Conservation (phyloP, 2,113 vertebrate species). For the Sardina pilchardus region DNA sequence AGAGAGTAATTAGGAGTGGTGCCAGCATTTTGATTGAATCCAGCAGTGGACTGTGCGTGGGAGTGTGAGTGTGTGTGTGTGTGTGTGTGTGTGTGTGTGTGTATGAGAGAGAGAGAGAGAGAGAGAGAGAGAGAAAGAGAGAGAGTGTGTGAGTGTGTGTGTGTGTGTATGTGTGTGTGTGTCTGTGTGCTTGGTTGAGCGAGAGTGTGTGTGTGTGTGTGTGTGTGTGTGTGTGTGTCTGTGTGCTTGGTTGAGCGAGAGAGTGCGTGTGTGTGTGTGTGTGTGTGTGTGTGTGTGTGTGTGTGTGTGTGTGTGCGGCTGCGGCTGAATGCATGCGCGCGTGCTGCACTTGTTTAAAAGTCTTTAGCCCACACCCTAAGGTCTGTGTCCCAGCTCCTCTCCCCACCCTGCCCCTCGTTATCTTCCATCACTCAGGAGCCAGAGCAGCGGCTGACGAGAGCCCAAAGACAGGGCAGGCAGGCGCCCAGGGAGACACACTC, state of each 20-base stretch:
- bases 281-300: constrained; percentile 8
- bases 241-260: constrained; percentile 51
- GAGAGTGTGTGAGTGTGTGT: constrained; percentile 5
- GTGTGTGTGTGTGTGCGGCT: background rate
- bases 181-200: constrained; percentile 53
- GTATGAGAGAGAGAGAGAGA: too few species aligned
- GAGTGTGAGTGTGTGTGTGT: constrained; percentile 2
- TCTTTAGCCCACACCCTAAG: constrained; percentile 66
- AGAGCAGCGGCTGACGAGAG: background rate
- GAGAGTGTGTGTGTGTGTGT: constrained; percentile 6
- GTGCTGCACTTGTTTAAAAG: constrained; percentile 66
- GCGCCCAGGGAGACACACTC: background rate
- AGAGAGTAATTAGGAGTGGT: constrained; percentile 73
- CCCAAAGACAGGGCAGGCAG: background rate
- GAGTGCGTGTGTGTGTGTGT: constrained; percentile 19
- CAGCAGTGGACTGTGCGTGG: constrained; percentile 46
- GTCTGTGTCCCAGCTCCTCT: constrained; percentile 67
- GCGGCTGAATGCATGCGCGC: background rate
- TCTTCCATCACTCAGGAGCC: constrained; percentile 22
- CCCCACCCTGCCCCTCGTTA: constrained; percentile 73
- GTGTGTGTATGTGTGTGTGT: background rate
- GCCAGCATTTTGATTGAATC: constrained; percentile 73
- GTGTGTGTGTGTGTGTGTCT: background rate
- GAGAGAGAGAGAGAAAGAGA: too few species aligned
- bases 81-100: constrained; percentile 53